phyloP scores from a whole-genome alignment of 2,797 vertebrate species.

The Picus viridis region DNA sequence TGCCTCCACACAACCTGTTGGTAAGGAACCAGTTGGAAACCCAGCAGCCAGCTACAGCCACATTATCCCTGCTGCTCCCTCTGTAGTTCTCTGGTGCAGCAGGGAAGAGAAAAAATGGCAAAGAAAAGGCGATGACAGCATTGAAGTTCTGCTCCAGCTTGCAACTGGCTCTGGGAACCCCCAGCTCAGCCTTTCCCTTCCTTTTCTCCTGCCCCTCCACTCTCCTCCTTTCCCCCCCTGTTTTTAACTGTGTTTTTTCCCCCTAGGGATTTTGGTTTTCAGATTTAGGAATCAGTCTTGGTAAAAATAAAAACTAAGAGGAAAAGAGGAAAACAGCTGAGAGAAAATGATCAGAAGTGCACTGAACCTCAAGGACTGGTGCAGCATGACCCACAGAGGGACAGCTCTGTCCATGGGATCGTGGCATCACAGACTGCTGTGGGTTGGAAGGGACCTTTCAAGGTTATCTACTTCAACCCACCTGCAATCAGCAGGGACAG shows the following conservation, averaged over 20 bases:
- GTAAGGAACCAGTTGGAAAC: background rate
- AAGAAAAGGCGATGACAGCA: background rate
- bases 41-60: background rate
- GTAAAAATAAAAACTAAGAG: background rate
- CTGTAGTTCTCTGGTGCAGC: background rate
- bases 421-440: no score
- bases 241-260: background rate
- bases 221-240: no score
- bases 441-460: no score
- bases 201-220: background rate
- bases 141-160: background rate
- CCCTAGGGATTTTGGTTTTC: background rate
- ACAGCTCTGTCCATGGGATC: background rate
- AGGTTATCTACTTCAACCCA: no score
- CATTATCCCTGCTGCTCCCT: slow-evolving; percentile 30
- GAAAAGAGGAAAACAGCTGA: background rate
- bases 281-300: background rate
- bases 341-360: background rate
- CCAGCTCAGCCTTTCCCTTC: background rate
- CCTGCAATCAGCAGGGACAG: no score
- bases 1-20: background rate
- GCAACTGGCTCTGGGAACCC: background rate
- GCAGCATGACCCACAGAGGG: background rate
- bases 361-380: background rate
- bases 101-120: slow-evolving; percentile 35